A percentile compares a stretch with the other conserved stretches of the same genome.
phyloP scores from a whole-genome alignment of 2,888 invertebrate species.

The Notodonta ziczac region DNA sequence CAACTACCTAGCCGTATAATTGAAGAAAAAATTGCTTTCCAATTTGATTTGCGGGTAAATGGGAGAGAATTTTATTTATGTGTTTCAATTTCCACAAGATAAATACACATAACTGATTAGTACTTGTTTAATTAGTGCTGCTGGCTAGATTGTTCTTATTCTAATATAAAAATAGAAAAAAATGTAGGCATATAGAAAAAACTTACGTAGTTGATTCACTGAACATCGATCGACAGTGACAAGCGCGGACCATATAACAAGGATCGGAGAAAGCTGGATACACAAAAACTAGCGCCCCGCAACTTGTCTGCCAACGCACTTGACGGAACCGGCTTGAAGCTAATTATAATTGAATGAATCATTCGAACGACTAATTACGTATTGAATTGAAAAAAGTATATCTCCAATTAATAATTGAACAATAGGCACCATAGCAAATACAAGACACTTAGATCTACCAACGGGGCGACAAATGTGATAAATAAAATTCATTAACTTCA shows the following conservation, averaged over 20 bases:
- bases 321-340: background rate
- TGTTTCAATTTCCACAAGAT: no score
- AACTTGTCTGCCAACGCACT: background rate
- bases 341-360: constrained; percentile 3
- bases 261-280: constrained; percentile 1
- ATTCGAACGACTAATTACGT: background rate
- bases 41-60: no score
- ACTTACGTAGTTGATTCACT: background rate
- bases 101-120: no score
- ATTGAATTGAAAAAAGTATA: background rate
- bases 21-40: no score
- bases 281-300: background rate
- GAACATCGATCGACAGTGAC: background rate
- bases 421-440: background rate
- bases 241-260: background rate
- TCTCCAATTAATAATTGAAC: background rate
- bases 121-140: no score
- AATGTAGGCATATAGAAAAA: background rate
- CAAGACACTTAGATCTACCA: background rate
- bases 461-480: background rate
- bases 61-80: no score
- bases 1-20: no score
- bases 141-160: no score
- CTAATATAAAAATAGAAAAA: no score
- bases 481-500: background rate